Evolutionary conservation across 2,888 invertebrate genomes (phyloP), one percentile per base, ranked within the genome.

Genomic region (Meliscaeva auricollis): DNA sequence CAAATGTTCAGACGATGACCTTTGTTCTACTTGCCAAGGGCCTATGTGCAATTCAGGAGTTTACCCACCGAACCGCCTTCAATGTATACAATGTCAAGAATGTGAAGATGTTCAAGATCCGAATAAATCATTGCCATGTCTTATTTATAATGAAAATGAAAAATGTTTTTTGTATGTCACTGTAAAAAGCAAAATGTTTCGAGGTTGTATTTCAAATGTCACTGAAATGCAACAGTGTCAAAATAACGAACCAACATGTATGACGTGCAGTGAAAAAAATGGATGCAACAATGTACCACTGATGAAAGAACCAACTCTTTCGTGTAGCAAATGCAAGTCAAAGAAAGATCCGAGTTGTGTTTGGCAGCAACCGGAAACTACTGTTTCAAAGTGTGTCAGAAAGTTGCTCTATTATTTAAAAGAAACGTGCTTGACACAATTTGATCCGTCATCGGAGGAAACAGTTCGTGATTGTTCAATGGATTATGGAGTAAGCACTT

Each of bases 381-480:
- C 30, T 3, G 44, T 80, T 9, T 15, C 20, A 20, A 80, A 77
- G 13, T 88, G 88, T 35, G 17, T 52, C 8, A 79, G 83, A 2
- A 76, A 81, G 13, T 82, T 76, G 56, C 79, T 87, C 7, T 88
- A 87, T 73, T 87, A 87, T 41, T 76, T 87, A 15, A 50, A 77
- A n/a, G 88, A 88, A 60, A 70, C 84, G 15, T 88, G 88, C 35
- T 78, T 87, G 69, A 77, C 54, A 22, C 62, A 87, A 13, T 80
- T 75, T 20, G 30, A 82, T 26, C 66, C 79, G 7, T 62, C 56
- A n/a, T 77, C 79, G 6, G 52, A 70, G 17, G 56, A 38, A 15
- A 69, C 74, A 2, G 83, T 87, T 4, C 81, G 88, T n/a, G 88
- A 79, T 3, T 88, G 88, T 60, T 83, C 88, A 2, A 76, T 87